phyloP scores from a whole-genome alignment of 2,797 vertebrate genomes.

The Lutjanus argentimaculatus region DNA sequence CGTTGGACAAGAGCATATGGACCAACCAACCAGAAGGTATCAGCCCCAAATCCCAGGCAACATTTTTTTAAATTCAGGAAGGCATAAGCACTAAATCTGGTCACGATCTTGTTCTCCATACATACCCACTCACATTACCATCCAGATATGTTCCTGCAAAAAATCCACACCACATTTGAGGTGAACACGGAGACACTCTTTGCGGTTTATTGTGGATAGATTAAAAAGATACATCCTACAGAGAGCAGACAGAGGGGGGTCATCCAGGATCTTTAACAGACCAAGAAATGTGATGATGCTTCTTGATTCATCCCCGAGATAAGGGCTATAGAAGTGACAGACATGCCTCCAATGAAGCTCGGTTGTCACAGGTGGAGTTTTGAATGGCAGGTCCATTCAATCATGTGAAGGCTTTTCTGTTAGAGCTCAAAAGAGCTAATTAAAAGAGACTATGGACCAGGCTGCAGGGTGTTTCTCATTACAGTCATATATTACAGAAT shows the following conservation, averaged over 20 bases:
- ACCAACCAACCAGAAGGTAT: no score
- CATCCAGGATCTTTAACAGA: constrained; percentile 52
- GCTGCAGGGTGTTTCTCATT: constrained; percentile 51
- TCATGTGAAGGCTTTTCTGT: constrained; percentile 60
- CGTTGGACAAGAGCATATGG: no score
- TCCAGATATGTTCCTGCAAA: constrained; percentile 19
- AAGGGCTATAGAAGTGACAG: constrained; percentile 56
- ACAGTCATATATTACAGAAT: constrained; percentile 20
- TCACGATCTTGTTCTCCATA: constrained; percentile 17
- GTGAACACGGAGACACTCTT: constrained; percentile 39
- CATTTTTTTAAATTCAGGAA: constrained; percentile 31
- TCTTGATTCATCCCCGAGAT: constrained; percentile 72
- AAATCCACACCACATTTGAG: constrained; percentile 38
- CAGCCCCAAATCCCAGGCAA: constrained; percentile 1
- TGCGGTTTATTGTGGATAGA: constrained; percentile 53
- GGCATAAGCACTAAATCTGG: neutral
- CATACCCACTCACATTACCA: constrained; percentile 23
- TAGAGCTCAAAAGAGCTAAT: constrained; percentile 68
- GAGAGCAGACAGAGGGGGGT: constrained; percentile 33
- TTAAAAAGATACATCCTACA: constrained; percentile 57
- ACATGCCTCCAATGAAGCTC: constrained; percentile 40
- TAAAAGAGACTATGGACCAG: constrained; percentile 42
- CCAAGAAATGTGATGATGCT: constrained; percentile 72
- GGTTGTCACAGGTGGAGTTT: constrained; percentile 66
- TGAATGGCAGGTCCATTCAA: constrained; percentile 75